Conservation (phyloP, 2,888 invertebrate genomes). For the Polymixis flavicincta region DNA sequence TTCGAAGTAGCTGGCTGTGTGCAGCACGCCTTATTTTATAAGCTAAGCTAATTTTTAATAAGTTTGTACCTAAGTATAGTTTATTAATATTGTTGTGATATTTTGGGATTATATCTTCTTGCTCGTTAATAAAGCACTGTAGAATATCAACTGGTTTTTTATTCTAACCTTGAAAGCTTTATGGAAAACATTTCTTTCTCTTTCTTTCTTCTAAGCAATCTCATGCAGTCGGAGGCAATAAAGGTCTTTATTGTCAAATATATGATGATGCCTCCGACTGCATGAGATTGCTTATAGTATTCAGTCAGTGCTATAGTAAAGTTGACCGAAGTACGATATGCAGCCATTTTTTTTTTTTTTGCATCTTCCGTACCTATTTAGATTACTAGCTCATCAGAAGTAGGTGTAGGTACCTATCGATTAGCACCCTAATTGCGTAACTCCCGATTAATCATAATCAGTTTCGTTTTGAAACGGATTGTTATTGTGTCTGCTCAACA, state of each 20-base stretch:
- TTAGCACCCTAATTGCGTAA: too few species aligned
- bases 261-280: too few species aligned
- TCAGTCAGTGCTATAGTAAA: too few species aligned
- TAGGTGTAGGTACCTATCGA: neutral
- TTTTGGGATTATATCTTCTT: slow-evolving; percentile 40
- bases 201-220: too few species aligned
- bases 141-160: slow-evolving; percentile 26
- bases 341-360: neutral
- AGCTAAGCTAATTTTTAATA: slow-evolving; percentile 7
- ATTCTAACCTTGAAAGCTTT: slow-evolving; percentile 3
- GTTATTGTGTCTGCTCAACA: too few species aligned
- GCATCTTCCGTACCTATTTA: neutral
- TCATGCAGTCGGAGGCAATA: too few species aligned
- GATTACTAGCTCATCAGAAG: neutral
- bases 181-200: too few species aligned
- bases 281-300: too few species aligned
- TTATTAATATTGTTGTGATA: slow-evolving; percentile 44
- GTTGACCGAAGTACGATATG: too few species aligned
- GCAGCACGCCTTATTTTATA: slow-evolving; percentile 7
- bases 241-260: too few species aligned
- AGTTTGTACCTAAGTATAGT: slow-evolving; percentile 1
- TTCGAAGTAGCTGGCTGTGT: neutral
- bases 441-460: too few species aligned
- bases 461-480: too few species aligned
- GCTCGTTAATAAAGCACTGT: slow-evolving; percentile 35